Percentiles rank a stretch among this genome's conserved stretches.
Conservation (phyloP, 2,797 vertebrate genomes). For the Psittacula derbiana region DNA sequence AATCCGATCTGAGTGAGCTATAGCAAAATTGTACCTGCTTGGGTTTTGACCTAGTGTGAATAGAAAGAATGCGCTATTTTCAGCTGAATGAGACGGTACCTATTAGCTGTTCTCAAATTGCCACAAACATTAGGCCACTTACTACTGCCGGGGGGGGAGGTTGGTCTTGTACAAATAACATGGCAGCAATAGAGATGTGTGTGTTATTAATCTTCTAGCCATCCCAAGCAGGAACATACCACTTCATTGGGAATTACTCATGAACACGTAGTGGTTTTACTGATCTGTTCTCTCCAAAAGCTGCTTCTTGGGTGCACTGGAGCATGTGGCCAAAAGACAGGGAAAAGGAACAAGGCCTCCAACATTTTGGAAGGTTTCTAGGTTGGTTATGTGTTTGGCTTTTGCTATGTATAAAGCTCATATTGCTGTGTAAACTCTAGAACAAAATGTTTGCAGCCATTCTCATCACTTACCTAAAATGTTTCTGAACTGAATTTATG, state of each 20-base stretch:
- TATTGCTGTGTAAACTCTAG: neutral
- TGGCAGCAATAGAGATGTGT: neutral
- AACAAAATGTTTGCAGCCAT: neutral
- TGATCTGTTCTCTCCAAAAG: neutral
- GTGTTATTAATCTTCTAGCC: neutral
- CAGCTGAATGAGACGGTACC: neutral
- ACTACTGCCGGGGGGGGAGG: neutral
- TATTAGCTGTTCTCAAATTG: neutral
- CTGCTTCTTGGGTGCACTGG: neutral
- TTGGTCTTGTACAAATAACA: neutral
- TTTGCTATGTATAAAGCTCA: neutral
- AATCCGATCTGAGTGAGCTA: neutral
- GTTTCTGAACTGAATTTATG: neutral
- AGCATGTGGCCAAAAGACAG: neutral
- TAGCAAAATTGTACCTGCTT: neutral
- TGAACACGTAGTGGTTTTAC: fast-evolving
- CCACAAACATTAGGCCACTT: neutral
- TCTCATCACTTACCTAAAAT: neutral
- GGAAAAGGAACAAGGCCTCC: neutral
- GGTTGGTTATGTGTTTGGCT: neutral
- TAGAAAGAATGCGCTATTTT: neutral
- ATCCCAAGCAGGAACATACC: neutral
- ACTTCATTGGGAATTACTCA: neutral
- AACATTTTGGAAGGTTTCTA: neutral
- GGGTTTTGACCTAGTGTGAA: neutral